Evolutionary conservation across 2,888 invertebrate genomes (phyloP).

Genomic region (Drosophila anomelani): DNA sequence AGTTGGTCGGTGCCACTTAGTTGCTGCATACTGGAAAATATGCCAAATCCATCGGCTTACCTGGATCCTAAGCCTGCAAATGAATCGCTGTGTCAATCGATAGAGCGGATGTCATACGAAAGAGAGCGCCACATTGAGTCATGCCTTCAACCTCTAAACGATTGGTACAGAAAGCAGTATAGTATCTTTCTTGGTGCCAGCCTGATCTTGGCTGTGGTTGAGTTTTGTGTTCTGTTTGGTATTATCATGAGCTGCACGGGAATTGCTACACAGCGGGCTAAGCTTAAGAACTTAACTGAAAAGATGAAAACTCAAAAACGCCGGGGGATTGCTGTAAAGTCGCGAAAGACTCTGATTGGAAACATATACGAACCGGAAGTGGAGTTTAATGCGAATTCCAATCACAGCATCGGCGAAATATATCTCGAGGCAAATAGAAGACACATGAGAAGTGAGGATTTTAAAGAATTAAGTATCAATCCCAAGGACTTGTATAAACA

Average conservation of each 20-base stretch:
- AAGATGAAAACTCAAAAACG: conserved; percentile 46
- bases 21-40: conserved; percentile 89
- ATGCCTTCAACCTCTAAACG: conserved; percentile 89
- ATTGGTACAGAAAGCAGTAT: conserved; percentile 92
- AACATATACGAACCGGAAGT: conserved; percentile 83
- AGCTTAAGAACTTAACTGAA: conserved; percentile 38
- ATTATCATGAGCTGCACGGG: conserved; percentile 90
- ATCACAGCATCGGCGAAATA: conserved; percentile 21
- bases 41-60: conserved; percentile 86
- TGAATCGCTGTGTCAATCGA: conserved; percentile 88
- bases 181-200: conserved; percentile 88
- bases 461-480: conserved; percentile 82
- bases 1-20: conserved; percentile 89
- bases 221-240: conserved; percentile 89
- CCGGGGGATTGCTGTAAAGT: conserved; percentile 52
- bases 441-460: conserved; percentile 73
- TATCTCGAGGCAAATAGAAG: conserved; percentile 53
- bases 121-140: conserved; percentile 84
- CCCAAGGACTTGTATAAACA: conserved; percentile 82
- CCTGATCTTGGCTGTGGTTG: conserved; percentile 89
- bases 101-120: conserved; percentile 80
- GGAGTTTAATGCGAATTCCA: conserved; percentile 60
- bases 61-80: conserved; percentile 92
- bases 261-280: conserved; percentile 81
- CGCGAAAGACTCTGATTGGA: conserved; percentile 78